phyloP scores from a whole-genome alignment of 2,113 vertebrate genomes.

The Archilochus colubris region DNA sequence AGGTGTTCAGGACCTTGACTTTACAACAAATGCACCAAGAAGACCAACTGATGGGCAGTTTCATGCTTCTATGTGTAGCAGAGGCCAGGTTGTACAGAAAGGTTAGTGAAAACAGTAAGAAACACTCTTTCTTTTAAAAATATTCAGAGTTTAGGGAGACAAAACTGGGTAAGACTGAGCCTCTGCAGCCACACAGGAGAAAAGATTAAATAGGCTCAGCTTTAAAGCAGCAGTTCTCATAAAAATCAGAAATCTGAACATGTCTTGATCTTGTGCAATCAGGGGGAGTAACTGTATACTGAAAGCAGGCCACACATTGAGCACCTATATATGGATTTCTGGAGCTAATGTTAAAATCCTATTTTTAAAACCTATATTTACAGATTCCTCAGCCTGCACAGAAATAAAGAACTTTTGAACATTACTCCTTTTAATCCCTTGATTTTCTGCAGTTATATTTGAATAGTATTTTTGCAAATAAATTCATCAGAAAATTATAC shows the following conservation, averaged over 20 bases:
- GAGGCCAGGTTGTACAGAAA: background rate
- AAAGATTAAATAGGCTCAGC: background rate
- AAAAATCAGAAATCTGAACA: slow-evolving; percentile 1
- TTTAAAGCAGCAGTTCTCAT: slow-evolving; percentile 8
- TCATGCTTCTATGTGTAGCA: background rate
- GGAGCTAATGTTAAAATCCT: background rate
- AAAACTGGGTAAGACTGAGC: background rate
- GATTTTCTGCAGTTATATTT: background rate
- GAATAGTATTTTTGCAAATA: background rate
- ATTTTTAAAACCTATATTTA: slow-evolving; percentile 27
- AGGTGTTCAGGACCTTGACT: background rate
- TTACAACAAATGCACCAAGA: background rate
- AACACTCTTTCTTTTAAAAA: background rate
- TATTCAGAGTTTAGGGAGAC: background rate
- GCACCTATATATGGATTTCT: background rate
- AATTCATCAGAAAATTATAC: background rate
- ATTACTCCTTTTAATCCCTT: background rate
- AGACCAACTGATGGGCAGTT: background rate
- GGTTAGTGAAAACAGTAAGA: background rate
- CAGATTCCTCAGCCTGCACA: background rate
- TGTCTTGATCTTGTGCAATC: background rate
- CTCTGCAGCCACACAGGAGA: background rate
- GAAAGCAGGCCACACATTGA: background rate
- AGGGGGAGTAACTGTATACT: background rate
- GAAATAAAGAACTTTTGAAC: background rate